Base-by-base conservation (phyloP, 2,888 invertebrate genomes). In the Camptogramma bilineatum region DNA sequence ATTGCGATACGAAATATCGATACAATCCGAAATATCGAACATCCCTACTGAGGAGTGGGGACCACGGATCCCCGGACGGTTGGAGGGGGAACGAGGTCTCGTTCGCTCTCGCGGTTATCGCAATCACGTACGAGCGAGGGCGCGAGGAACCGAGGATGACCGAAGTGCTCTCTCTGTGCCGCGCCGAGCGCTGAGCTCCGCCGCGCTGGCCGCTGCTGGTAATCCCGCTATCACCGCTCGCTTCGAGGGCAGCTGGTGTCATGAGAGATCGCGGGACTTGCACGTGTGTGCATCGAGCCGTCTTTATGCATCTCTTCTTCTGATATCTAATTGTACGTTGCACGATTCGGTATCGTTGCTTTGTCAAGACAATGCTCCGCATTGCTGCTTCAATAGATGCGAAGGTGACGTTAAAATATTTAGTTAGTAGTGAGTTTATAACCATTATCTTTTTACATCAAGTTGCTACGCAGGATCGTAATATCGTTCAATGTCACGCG, bases 161-260 rank as follows among this genome's bases (percentile, higher is more conserved):
- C 90, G 89, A 88, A 71, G 73, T 70, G 72, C 67, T 75, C 81
- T 86, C 66, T 75, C 81, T 86, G 87, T 84, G 73, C 68, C 64
- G 64, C 70, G 66, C 81, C 86, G 88, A 84, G 17, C 56, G 24
- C 34, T 24, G 39, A 53, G 55, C 52, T 34, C 42, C 44, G 65
- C 58, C 57, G 55, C 54, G 31, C 52, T 31, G 31, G 31, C 47
- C 47, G 39, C 60, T 46, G 47, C 34, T 65, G 61, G 52, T 84
- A 83, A 84, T 88, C 82, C 84, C 84, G 85, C 86, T 86, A 86
- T 84, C 81, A 79, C 50, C 64, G 52, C 61, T 57, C 28, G 60
- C 48, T 48, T 42, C 48, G 48, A 50, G 53, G 48, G 10, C 39
- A 50, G 61, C 50, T 47, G 83, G 78, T 80, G 83, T 81, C 81